Base-by-base conservation (phyloP, 2,888 invertebrate species). In the Eudasyphora cyanicolor region DNA sequence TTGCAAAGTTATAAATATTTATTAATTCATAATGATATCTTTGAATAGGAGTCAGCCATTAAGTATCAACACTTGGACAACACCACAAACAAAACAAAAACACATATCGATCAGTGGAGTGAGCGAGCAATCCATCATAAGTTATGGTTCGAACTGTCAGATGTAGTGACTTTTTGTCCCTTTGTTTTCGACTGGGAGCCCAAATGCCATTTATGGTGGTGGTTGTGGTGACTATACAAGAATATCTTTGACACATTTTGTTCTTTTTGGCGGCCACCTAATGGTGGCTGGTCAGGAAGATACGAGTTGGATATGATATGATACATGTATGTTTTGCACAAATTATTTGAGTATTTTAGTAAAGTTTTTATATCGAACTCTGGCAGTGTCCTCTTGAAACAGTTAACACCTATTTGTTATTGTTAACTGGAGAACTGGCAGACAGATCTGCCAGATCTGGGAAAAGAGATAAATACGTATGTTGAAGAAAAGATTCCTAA, bases 1-100 rank as follows among this genome's bases (percentile, higher is more conserved):
- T 82, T 82, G 79, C 64, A 32, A 76, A 85, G 29, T 84, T 60
- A 81, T 82, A 82, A 80, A 80, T 79, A 86, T 81, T 76, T 82
- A 85, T 73, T 0, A 32, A 64, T 42, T 51, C 42, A 51, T 73
- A 64, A 67, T 73, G 57, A 49, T 29, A 32, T 27, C 54, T 32
- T 27, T 32, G 27, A 51, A 76, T 79, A 79, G 75, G 62, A 75
- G 49, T 32, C 21, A 51, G 29, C 17, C 12, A n/a, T n/a, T n/a
- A 38, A 3, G 12, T 3, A 8, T 8, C 38, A 8, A 38, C 38
- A 4, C 8, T 8, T 32, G 32, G 8, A 8, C 8, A 32, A 32
- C n/a, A n/a, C n/a, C n/a, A n/a, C n/a, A n/a, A n/a, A n/a, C n/a
- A n/a, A n/a, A n/a, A n/a, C n/a, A n/a, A n/a, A n/a, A n/a, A n/a